Evolutionary conservation across 2,888 invertebrate genomes (phyloP).

Genomic region (Lycocerus yunnanus): DNA sequence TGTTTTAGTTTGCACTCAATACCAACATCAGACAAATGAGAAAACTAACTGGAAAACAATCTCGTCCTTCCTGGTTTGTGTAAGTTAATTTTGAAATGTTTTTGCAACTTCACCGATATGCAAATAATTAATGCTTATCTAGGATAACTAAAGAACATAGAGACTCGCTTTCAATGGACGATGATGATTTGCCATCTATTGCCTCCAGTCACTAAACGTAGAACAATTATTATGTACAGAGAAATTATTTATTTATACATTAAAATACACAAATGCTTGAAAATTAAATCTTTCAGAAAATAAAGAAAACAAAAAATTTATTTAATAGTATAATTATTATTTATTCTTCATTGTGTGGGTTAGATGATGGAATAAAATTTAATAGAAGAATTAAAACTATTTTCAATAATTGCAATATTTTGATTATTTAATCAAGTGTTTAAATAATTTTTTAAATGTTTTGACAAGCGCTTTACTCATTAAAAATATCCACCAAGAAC

Average conservation of each 20-base stretch:
- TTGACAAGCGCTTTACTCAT: too few species aligned
- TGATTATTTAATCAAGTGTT: too few species aligned
- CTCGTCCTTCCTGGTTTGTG: constrained; percentile 32
- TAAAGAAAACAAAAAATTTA: too few species aligned
- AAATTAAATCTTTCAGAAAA: background rate
- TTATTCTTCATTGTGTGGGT: too few species aligned
- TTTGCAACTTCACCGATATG: background rate
- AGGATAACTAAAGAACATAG: background rate
- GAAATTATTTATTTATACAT: background rate
- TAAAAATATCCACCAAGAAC: too few species aligned
- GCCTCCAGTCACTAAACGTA: background rate
- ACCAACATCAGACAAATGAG: constrained; percentile 47
- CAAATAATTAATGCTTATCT: background rate
- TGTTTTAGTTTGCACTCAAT: constrained; percentile 42
- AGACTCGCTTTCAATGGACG: background rate
- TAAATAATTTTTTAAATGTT: too few species aligned
- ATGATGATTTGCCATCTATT: background rate
- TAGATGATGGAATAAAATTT: too few species aligned
- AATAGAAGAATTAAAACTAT: too few species aligned
- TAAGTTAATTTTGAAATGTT: constrained; percentile 14
- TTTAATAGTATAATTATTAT: too few species aligned
- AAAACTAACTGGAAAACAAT: constrained; percentile 31
- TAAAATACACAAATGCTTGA: background rate
- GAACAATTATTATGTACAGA: too few species aligned
- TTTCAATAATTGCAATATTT: too few species aligned